Base-by-base conservation (phyloP, 2,797 vertebrate species). In the Paramormyrops hopkinsi region DNA sequence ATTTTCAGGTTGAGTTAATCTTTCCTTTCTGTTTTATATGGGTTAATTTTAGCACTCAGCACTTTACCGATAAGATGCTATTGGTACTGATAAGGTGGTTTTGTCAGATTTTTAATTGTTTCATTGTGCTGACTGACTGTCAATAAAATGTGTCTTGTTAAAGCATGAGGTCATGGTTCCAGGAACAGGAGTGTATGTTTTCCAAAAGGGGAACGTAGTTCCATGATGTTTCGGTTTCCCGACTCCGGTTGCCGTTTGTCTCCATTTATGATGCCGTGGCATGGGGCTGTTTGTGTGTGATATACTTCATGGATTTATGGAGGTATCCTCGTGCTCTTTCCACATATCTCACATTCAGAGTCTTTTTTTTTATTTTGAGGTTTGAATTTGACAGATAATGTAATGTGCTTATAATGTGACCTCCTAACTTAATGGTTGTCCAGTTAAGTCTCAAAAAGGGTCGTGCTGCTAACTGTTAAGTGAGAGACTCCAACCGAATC, bases 71-170 rank as follows among this genome's bases (percentile, higher is more conserved):
- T 85, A 85, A 85, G 46, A 85, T 22, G 83, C n/a, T 51, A 12
- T 51, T 12, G 83, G n/a, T 51, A 51, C 46, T 90, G 88, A 90
- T 90, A 88, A 86, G 87, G 59, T 76, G 33, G 33, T 33, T 56
- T 59, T 62, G 50, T 62, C 12, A 88, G 22, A 82, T 69, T 79
- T 62, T 12, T 51, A 82, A 88, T 83, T 46, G 87, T 33, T 53
- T 50, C 22, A 69, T 86, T 22, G 53, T 65, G 53, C 76, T 87
- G 79, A 83, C 76, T 44, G 19, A 46, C 53, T 84, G 73, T 69
- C 87, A 73, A 29, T 88, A 88, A 79, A 83, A 19, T 46, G 86
- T 50, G 53, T 51, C 25, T 5, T 29, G 19, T 73, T 56, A 54
- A 44, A 88, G 88, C 41, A 69, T 41, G 33, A 73, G 50, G 87